Percentiles rank a stretch among this genome's conserved stretches.
Evolutionary conservation across 2,797 vertebrate genomes (phyloP).

Genomic region (Eupleurogrammus muticus): DNA sequence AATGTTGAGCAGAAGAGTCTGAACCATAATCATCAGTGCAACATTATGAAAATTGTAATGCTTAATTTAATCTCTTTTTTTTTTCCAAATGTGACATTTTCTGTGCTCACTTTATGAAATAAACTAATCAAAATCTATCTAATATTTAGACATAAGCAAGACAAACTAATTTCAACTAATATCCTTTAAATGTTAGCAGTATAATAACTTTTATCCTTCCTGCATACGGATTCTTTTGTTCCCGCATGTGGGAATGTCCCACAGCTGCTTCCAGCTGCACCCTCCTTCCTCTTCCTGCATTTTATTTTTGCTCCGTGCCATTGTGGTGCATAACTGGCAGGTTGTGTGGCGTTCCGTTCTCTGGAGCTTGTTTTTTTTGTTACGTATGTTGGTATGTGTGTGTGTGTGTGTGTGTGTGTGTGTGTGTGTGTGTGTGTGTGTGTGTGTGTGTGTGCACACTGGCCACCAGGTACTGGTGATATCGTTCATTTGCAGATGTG

Average conservation of each 20-base stretch:
- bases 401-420: conserved; percentile 48
- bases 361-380: conserved; percentile 47
- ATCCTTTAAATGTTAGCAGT: background rate
- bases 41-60: background rate
- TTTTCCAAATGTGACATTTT: background rate
- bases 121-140: background rate
- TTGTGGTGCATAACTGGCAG: conserved; percentile 71
- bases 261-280: conserved; percentile 35
- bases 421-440: conserved; percentile 52
- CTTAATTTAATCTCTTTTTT: background rate
- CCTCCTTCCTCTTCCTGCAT: conserved; percentile 17
- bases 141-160: background rate
- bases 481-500: conserved; percentile 82
- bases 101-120: background rate
- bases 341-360: conserved; percentile 51
- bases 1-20: background rate
- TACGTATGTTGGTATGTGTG: conserved; percentile 35
- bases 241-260: conserved; percentile 15
- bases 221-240: conserved; percentile 5
- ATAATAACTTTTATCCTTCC: background rate
- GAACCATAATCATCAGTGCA: background rate
- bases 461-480: conserved; percentile 75
- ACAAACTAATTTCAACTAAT: background rate
- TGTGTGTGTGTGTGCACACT: conserved; percentile 47
- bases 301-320: conserved; percentile 65